Base-by-base conservation (phyloP, 2,113 vertebrate genomes). In the Bubo scandiacus region DNA sequence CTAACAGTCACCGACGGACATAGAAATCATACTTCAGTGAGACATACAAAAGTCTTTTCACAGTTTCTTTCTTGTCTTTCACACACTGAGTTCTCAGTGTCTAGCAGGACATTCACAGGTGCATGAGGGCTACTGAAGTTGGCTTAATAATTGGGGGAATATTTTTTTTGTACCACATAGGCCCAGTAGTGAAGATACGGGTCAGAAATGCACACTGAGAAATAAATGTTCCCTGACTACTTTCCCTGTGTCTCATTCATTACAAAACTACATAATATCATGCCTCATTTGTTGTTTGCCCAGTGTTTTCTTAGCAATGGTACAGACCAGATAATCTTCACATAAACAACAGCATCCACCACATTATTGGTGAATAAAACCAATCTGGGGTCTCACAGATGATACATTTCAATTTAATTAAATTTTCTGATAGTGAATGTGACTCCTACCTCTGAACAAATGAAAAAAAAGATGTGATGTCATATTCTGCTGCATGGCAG, bases 371-470 rank as follows among this genome's bases (percentile, higher is more conserved):
- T 86, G 49, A 80, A 77, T 85, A 90, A 95, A 95, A 82, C 20
- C 23, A 61, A 38, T 75, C 59, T 82, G 20, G 8, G 25, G 27
- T 43, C 68, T 92, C 38, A 79, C 42, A 62, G 58, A 93, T 90
- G 32, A 58, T 59, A 25, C 58, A 58, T 90, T 92, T 96, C 51
- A 88, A 73, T 88, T 75, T 82, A 81, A 68, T 90, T 87, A 63
- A 21, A 18, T 82, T 90, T 97, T 91, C 43, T 90, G 70, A 36
- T 40, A 45, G 38, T 29, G 23, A 90, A 47, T 86, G 66, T 62
- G 22, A 51, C 36, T 71, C 12, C 32, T 55, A 25, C 30, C 23
- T 49, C 40, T 67, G 45, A 92, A 73, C 9, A 95, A 91, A 83
- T 74, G 21, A 78, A 75, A 92, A 42, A 78, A 90, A 42, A 4